Conservation (phyloP, 2,113 vertebrate genomes). For the Calidris pugnax region DNA sequence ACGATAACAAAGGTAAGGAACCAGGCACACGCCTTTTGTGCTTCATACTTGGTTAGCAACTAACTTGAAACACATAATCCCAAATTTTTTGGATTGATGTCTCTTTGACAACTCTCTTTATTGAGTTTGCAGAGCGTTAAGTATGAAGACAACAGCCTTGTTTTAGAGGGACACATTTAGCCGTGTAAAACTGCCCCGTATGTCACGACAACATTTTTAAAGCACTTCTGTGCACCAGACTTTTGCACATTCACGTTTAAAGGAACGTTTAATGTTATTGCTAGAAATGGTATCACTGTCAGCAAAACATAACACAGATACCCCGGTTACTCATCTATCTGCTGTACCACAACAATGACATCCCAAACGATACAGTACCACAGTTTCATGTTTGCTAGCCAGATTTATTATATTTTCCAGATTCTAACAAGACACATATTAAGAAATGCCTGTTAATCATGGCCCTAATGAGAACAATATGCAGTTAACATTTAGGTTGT, state of each 20-base stretch:
- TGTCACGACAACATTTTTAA: background rate
- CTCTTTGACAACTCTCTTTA: background rate
- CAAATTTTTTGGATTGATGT: background rate
- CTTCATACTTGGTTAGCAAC: background rate
- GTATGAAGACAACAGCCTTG: background rate
- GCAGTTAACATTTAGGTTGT: background rate
- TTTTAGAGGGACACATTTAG: background rate
- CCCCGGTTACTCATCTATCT: background rate
- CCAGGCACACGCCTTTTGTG: rapidly evolving
- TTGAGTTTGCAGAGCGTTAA: background rate
- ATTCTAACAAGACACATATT: conserved; percentile 30
- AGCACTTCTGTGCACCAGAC: background rate
- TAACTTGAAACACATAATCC: background rate
- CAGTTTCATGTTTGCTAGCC: conserved; percentile 16
- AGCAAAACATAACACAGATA: background rate
- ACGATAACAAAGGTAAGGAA: background rate
- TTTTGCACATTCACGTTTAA: conserved; percentile 22
- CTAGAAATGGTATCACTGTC: background rate
- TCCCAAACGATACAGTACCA: background rate
- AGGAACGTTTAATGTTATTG: background rate
- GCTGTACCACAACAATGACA: background rate
- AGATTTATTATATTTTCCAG: conserved; percentile 36
- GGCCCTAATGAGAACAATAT: conserved; percentile 49
- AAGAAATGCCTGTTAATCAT: conserved; percentile 39
- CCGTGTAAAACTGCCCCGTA: background rate